These are phyloP conservation scores for Nemopilema nomurai DNA, from an alignment of 30 jellyfish, hydroid and myxozoan species.

Conservation along the genomic window DNA sequence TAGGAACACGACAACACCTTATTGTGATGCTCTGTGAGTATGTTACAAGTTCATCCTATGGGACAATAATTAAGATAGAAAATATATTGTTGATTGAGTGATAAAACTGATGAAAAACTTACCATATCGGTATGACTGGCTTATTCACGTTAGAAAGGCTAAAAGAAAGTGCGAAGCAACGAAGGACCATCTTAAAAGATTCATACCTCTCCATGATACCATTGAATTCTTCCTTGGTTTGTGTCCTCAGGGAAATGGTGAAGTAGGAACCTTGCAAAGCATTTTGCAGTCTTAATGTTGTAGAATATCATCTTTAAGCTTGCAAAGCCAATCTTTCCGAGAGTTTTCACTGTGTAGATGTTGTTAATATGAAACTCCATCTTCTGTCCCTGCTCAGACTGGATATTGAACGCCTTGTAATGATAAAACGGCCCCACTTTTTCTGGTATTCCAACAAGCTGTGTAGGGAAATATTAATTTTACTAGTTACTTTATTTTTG, in stretches of 20 bases:
- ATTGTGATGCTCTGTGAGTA: constrained; percentile 31
- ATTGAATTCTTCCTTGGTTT: constrained; percentile 7
- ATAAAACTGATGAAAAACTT: too few relatives aligned
- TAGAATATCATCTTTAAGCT: constrained; percentile 21
- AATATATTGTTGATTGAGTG: too few relatives aligned
- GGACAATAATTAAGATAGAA: too few relatives aligned
- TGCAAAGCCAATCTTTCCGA: constrained; percentile 33
- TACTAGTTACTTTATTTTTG: too few relatives aligned
- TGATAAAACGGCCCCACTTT: constrained; percentile 42
- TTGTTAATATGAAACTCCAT: constrained; percentile 21
- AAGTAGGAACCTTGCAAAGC: constrained; percentile 26
- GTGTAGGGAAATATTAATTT: too few relatives aligned
- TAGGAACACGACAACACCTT: constrained; percentile 19
- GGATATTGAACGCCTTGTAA: constrained; percentile 5
- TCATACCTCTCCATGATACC: constrained; percentile 45
- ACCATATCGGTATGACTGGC: too few relatives aligned
- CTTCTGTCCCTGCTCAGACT: not conserved
- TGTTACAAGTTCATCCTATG: constrained; percentile 35
- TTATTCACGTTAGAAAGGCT: too few relatives aligned
- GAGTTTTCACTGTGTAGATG: constrained; percentile 32
- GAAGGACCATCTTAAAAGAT: too few relatives aligned
- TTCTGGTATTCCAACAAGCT: constrained; percentile 24
- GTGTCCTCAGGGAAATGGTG: constrained; percentile 38
- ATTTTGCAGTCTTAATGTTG: constrained; percentile 31
- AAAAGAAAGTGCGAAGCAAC: too few relatives aligned